phyloP scores from a whole-genome alignment of 2,113 vertebrate genomes.

The Rhodinocichla rosea region DNA sequence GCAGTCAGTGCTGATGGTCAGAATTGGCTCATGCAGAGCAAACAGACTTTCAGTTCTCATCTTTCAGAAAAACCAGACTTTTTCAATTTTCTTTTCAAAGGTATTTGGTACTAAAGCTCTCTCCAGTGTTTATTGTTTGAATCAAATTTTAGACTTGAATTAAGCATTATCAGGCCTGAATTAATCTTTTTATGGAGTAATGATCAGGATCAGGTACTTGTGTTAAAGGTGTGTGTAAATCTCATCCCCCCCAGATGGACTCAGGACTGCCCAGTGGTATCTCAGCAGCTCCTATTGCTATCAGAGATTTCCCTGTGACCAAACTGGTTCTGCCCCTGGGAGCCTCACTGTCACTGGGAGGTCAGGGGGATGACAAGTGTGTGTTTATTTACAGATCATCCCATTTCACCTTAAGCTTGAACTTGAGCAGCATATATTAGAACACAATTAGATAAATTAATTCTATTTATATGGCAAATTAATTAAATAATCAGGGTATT shows the following conservation, averaged over 20 bases:
- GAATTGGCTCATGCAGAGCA: not conserved
- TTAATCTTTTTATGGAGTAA: not conserved
- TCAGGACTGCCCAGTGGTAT: not conserved
- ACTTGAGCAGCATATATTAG: not conserved
- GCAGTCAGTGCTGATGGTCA: not conserved
- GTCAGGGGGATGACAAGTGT: not conserved
- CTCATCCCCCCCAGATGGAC: too few species aligned
- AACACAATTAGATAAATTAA: not conserved
- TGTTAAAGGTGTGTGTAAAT: not conserved
- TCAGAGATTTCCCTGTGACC: not conserved
- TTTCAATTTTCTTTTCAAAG: not conserved
- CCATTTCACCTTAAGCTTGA: not conserved
- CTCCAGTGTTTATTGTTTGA: not conserved
- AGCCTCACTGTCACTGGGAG: not conserved
- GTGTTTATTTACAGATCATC: not conserved
- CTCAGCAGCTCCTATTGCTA: not conserved
- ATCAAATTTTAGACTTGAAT: not conserved
- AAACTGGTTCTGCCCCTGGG: not conserved
- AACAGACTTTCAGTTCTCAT: not conserved
- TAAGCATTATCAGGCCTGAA: not conserved
- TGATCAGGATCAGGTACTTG: not conserved
- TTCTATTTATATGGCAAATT: not conserved
- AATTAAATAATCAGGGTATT: not conserved
- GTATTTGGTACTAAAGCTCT: not conserved
- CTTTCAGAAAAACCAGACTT: not conserved